Conservation (phyloP, 2,888 invertebrate genomes). For the Stomorhina lunata region DNA sequence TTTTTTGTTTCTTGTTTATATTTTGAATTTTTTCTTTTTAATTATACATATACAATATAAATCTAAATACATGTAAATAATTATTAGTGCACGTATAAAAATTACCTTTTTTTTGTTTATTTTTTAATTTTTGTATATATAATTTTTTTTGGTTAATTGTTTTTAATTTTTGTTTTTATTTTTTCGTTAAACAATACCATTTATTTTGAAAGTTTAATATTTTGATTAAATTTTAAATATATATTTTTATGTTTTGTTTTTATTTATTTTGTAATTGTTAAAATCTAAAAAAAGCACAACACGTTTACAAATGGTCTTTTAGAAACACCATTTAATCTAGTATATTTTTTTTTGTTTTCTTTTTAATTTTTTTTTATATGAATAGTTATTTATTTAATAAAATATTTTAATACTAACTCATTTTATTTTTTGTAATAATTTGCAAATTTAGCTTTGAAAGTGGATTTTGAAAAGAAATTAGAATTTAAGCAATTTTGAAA, state of each 20-base stretch:
- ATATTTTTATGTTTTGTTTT: constrained; percentile 64
- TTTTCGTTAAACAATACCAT: constrained; percentile 70
- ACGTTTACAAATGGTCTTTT: constrained; percentile 79
- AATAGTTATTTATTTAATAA: constrained; percentile 24
- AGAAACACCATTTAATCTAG: constrained; percentile 74
- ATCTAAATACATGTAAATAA: constrained; percentile 70
- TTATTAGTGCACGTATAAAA: constrained; percentile 77
- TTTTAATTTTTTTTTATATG: constrained; percentile 17
- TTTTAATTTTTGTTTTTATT: constrained; percentile 53
- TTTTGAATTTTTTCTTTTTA: constrained; percentile 9
- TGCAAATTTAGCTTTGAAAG: too few relatives aligned
- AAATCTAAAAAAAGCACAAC: constrained; percentile 79
- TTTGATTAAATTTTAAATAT: constrained; percentile 51
- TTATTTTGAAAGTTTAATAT: constrained; percentile 54
- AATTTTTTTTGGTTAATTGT: constrained; percentile 30
- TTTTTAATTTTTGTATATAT: constrained; percentile 69
- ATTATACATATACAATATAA: constrained; percentile 57
- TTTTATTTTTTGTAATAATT: background rate
- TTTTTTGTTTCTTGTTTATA: constrained; percentile 17
- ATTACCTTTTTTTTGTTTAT: constrained; percentile 65
- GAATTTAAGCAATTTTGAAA: too few relatives aligned
- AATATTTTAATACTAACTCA: constrained; percentile 34
- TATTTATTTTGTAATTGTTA: constrained; percentile 71
- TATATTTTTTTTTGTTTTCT: constrained; percentile 39
- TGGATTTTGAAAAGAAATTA: too few relatives aligned